Base-by-base conservation (phyloP, 2,113 vertebrate species). In the Colossoma macropomum region DNA sequence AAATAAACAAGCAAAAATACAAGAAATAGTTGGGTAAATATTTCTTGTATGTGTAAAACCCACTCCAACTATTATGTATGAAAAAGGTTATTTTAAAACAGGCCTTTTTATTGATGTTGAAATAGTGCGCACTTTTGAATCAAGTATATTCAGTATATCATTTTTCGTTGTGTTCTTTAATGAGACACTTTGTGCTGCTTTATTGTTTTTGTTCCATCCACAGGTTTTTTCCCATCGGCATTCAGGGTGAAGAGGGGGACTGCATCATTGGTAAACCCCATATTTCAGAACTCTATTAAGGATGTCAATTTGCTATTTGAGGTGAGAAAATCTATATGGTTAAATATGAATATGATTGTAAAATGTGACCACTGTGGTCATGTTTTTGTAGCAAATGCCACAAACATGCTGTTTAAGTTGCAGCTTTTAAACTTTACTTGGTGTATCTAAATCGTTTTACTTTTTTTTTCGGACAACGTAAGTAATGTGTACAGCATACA, bases 221-320 rank as follows among this genome's bases (percentile, higher is more conserved):
- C 90, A 54, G 77, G 87, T 73, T 89, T 97, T 65, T 97, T 97
- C 78, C 96, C 96, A 78, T 88, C 94, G 68, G 94, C 94, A 70
- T 93, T 94, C 13, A 89, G 94, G 80, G 16, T 94, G 3, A 96
- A 94, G 89, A 91, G 93, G 60, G 95, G 92, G 0, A 87, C 87
- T 0, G 4, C 73, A 0, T 32, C 63, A 66, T 19, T 66, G 63
- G 15, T 84, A 66, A 95, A 92, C 73, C 94, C 95, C 0, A 82
- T 94, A 32, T 93, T 97, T 86, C 93, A 95, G 88, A 92, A 85
- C 84, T 96, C 96, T 0, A 78, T 95, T 83, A 90, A 94, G 41
- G 96, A 97, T 0, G 94, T 94, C n/a, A 92, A 96, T 7, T 93
- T 97, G 81, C 91, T 98, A 34, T 98, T 94, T 87, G 96, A 97